Evolutionary conservation across 2,113 vertebrate genomes (phyloP).

Genomic region (Toxostoma redivivum): DNA sequence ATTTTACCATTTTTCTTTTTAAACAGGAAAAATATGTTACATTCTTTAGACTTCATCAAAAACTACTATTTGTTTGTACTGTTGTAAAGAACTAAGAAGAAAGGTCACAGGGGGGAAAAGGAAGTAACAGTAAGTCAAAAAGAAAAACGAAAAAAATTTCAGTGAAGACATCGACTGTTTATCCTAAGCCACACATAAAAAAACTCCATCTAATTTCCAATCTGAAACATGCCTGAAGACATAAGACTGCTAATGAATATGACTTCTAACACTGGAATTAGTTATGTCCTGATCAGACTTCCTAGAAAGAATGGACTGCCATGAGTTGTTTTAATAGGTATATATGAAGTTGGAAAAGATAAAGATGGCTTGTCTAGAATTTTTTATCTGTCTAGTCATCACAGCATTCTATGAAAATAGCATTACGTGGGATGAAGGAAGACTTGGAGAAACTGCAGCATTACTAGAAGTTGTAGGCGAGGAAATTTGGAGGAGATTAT

Average conservation of each 20-base stretch:
- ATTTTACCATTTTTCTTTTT: constrained; percentile 9
- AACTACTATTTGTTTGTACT: background rate
- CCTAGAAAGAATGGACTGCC: background rate
- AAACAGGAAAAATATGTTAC: background rate
- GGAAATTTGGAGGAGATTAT: background rate
- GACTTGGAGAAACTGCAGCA: background rate
- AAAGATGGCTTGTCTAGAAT: constrained; percentile 25
- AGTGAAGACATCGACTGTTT: background rate
- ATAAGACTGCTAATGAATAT: background rate
- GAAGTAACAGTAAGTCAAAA: background rate
- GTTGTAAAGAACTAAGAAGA: background rate
- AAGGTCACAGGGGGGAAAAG: background rate
- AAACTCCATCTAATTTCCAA: background rate
- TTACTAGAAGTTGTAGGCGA: constrained; percentile 5
- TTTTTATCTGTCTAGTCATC: constrained; percentile 40
- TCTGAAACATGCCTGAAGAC: background rate
- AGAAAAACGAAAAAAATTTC: background rate
- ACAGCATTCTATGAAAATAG: constrained; percentile 8
- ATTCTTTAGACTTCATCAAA: background rate
- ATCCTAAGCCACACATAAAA: background rate
- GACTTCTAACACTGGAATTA: background rate
- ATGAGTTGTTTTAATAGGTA: background rate
- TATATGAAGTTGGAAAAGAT: background rate
- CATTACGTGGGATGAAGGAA: background rate
- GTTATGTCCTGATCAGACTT: background rate